Base-by-base conservation (phyloP, 2,113 vertebrate species). In the Pelusios castaneus region DNA sequence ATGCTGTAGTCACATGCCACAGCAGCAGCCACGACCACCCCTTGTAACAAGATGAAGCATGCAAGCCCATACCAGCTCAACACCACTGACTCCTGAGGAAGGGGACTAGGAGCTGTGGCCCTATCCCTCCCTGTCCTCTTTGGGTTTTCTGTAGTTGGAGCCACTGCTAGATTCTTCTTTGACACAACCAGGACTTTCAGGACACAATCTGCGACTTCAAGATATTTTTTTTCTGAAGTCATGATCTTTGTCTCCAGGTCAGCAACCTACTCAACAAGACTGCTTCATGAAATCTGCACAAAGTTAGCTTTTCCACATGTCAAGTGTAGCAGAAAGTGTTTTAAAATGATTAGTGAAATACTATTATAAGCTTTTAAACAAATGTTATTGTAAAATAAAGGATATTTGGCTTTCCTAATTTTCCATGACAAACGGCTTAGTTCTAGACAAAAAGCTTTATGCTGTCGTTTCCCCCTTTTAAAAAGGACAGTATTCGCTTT, bases 231-330 rank as follows among this genome's bases (percentile, higher is more conserved):
- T 73, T 2, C n/a, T 51, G 58, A 70, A 24, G 13, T 79, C 81
- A 0, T 34, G 82, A 0, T 21, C 19, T 75, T 75, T 93, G 13
- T 67, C 2, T 77, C 43, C 52, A 87, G 17, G 11, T 43, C n/a
- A 79, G 11, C 51, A 82, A 25, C 2, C 55, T 92, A 45, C 86
- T 78, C 17, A 78, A 49, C 1, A 0, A 55, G 47, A 14, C 27
- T 11, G 1, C 75, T 0, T 0, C 75, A 34, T 10, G 1, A 1
- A 70, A 29, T 4, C 6, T 80, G 54, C 85, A 6, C 76, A 70
- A 90, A 85, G 11, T 24, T 87, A 10, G 41, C 89, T 51, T 88
- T 47, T 78, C 86, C 85, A 2, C 86, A 8, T 84, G 55, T 43
- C 41, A 83, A 0, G 4, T 81, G 0, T 22, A 58, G 1, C 3